phyloP scores from a whole-genome alignment of 2,797 vertebrate genomes.

The Podargus strigoides region DNA sequence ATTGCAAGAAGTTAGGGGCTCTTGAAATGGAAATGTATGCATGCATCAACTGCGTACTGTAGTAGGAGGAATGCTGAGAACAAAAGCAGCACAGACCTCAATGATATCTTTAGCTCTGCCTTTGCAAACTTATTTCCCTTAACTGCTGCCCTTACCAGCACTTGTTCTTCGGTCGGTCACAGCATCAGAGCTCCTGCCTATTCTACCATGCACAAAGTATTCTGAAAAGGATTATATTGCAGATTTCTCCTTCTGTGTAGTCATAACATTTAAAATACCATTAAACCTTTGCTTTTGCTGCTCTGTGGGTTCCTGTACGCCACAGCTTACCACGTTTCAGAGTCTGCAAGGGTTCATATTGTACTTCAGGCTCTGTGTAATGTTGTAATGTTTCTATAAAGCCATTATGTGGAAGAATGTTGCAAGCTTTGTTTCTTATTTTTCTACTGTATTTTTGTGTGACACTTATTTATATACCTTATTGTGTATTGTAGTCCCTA shows the following conservation, averaged over 20 bases:
- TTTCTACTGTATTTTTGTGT: conserved; percentile 43
- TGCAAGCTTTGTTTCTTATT: conserved; percentile 47
- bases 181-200: background rate
- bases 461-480: conserved; percentile 68
- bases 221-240: conserved; percentile 55
- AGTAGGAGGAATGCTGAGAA: background rate
- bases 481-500: conserved; percentile 51
- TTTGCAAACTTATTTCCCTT: background rate
- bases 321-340: conserved; percentile 69
- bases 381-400: conserved; percentile 36
- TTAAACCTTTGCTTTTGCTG: conserved; percentile 66
- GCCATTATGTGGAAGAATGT: conserved; percentile 24
- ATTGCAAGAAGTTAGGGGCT: background rate
- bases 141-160: background rate
- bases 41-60: accelerated
- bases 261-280: conserved; percentile 75
- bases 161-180: background rate
- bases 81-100: accelerated
- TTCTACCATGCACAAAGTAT: background rate
- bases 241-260: conserved; percentile 59
- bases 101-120: background rate
- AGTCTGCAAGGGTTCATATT: conserved; percentile 65
- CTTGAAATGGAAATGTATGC: background rate
- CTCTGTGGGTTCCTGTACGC: conserved; percentile 62
- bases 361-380: conserved; percentile 30